phyloP scores from a whole-genome alignment of 2,113 vertebrate species.

The Geococcyx californianus region DNA sequence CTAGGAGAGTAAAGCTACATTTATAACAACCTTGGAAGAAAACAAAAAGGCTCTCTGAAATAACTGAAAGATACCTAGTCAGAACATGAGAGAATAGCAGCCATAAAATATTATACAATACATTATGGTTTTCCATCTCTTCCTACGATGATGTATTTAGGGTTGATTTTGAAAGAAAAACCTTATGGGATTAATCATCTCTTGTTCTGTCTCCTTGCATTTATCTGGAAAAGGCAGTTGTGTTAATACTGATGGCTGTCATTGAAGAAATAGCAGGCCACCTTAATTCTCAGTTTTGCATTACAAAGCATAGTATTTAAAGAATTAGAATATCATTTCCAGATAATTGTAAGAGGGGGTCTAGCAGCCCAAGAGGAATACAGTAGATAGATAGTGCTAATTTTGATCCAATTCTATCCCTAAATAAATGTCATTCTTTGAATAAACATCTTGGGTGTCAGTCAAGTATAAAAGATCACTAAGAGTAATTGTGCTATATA shows the following conservation, averaged over 20 bases:
- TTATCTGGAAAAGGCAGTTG: background rate
- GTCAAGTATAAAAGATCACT: background rate
- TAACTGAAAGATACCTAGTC: background rate
- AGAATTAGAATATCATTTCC: slow-evolving; percentile 1
- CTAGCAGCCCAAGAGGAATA: background rate
- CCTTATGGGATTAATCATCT: background rate
- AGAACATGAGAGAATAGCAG: background rate
- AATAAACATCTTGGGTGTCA: background rate
- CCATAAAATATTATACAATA: background rate
- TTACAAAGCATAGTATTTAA: slow-evolving; percentile 20
- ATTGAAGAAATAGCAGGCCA: background rate
- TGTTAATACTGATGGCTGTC: background rate
- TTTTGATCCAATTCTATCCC: background rate
- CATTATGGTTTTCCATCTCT: background rate
- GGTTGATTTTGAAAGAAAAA: background rate
- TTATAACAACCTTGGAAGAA: background rate
- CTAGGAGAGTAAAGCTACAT: background rate
- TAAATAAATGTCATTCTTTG: background rate
- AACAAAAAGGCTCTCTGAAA: background rate
- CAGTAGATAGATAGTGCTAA: background rate
- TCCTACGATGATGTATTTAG: background rate
- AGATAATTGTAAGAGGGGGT: background rate
- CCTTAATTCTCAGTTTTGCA: background rate
- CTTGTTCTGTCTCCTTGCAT: background rate
- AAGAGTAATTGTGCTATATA: background rate